These are phyloP conservation scores for Trachelus tabidus DNA, from an alignment of 2,888 invertebrate genomes.

Conservation along the genomic window DNA sequence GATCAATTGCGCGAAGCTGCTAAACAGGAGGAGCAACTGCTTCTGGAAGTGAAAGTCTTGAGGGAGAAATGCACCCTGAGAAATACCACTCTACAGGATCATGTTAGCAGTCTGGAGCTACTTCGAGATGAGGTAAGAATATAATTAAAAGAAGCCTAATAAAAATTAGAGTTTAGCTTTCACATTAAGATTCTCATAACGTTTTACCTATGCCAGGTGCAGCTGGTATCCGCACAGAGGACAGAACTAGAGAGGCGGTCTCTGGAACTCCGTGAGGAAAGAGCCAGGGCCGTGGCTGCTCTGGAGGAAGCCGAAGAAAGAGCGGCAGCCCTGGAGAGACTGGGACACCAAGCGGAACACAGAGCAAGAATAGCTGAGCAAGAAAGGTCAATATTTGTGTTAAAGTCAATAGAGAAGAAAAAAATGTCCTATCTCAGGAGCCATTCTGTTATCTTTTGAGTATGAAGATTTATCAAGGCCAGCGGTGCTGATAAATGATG, in stretches of 20 bases:
- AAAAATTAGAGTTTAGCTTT: neutral
- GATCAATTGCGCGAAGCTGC: conserved; percentile 87
- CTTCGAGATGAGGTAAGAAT: conserved; percentile 81
- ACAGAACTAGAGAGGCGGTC: conserved; percentile 86
- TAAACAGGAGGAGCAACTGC: conserved; percentile 81
- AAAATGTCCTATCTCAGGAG: neutral
- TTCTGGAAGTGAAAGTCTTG: conserved; percentile 82
- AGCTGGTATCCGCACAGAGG: conserved; percentile 84
- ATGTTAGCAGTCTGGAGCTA: conserved; percentile 88
- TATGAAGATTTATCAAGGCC: neutral
- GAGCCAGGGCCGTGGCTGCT: conserved; percentile 81
- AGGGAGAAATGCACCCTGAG: conserved; percentile 87
- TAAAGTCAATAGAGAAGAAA: neutral
- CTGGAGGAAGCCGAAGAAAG: conserved; percentile 92
- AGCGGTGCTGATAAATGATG: neutral
- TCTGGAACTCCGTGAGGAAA: conserved; percentile 80
- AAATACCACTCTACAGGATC: conserved; percentile 85
- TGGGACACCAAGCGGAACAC: conserved; percentile 67
- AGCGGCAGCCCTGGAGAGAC: conserved; percentile 85
- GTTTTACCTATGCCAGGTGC: conserved; percentile 69
- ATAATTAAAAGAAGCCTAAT: neutral
- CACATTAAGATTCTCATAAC: neutral
- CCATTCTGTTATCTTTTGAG: neutral
- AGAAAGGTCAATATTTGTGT: conserved; percentile 67
- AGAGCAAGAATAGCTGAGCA: conserved; percentile 60